These are phyloP conservation scores for Crotalus helleri DNA, from an alignment of 2,113 vertebrate genomes.

Conservation along the genomic window DNA sequence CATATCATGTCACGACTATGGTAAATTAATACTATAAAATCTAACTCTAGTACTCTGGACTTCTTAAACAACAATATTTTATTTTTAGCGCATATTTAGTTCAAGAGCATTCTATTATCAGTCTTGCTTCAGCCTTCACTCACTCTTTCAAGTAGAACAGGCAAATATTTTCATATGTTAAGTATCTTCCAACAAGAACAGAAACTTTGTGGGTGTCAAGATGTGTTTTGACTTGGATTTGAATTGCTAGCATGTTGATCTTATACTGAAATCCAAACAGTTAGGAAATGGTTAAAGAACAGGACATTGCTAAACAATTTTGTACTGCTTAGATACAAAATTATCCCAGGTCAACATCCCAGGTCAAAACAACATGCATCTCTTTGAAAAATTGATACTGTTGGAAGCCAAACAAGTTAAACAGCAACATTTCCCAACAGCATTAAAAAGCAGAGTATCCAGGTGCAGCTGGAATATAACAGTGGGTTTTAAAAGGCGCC, in stretches of 20 bases:
- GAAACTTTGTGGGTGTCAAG: not conserved
- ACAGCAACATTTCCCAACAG: not conserved
- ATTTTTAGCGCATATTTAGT: not conserved
- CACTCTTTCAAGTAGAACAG: not conserved
- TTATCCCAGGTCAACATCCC: accelerated
- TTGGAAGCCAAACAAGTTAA: not conserved
- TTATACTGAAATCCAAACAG: not conserved
- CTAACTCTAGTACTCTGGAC: not conserved
- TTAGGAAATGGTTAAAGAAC: not conserved
- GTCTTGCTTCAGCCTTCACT: not conserved
- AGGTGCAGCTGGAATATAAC: not conserved
- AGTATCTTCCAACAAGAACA: not conserved
- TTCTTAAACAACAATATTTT: not conserved
- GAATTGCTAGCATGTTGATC: not conserved
- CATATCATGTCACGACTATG: not conserved
- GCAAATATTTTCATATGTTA: not conserved
- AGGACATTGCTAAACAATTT: constrained; percentile 34
- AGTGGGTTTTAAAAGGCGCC: not conserved
- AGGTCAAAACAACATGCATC: not conserved
- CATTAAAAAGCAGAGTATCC: not conserved
- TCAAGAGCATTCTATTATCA: not conserved
- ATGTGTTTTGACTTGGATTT: not conserved
- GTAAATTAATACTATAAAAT: not conserved
- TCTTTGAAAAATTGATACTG: accelerated
- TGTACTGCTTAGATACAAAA: constrained; percentile 10